Evolutionary conservation across 2,113 vertebrate species (phyloP).

Genomic region (Thalassarche chlororhynchos): DNA sequence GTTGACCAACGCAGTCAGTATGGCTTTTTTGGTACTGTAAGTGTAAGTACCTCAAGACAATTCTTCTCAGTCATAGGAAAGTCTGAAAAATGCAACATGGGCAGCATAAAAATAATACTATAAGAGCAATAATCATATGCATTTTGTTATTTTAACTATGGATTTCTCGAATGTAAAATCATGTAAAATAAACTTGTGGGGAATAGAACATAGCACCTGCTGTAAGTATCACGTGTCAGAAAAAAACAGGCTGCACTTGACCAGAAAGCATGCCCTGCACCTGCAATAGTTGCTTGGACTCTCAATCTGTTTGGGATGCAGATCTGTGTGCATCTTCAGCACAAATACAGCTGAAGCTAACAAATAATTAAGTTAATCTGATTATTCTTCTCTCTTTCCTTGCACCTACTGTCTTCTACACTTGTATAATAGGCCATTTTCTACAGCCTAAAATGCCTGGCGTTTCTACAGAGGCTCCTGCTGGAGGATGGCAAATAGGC

Average conservation of each 20-base stretch:
- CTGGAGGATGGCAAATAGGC: background rate
- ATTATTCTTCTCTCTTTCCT: background rate
- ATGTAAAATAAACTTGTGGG: background rate
- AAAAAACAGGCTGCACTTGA: background rate
- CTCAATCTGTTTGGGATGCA: background rate
- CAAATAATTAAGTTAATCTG: background rate
- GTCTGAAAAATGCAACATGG: background rate
- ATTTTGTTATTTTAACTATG: background rate
- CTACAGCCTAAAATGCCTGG: background rate
- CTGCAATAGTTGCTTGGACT: background rate
- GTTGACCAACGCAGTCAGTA: background rate
- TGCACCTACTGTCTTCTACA: background rate
- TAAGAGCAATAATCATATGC: background rate
- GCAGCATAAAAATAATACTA: background rate
- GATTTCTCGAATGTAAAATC: background rate
- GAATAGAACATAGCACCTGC: background rate
- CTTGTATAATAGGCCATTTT: background rate
- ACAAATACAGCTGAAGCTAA: background rate
- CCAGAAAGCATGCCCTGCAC: background rate
- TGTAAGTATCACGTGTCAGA: background rate
- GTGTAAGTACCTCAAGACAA: background rate
- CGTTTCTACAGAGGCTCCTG: background rate
- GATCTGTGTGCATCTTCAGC: background rate
- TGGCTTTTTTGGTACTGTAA: background rate
- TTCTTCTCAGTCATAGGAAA: background rate